Evolutionary conservation across 2,888 invertebrate species (phyloP), one percentile per base, ranked within the genome.

Genomic region (Helleia helle): DNA sequence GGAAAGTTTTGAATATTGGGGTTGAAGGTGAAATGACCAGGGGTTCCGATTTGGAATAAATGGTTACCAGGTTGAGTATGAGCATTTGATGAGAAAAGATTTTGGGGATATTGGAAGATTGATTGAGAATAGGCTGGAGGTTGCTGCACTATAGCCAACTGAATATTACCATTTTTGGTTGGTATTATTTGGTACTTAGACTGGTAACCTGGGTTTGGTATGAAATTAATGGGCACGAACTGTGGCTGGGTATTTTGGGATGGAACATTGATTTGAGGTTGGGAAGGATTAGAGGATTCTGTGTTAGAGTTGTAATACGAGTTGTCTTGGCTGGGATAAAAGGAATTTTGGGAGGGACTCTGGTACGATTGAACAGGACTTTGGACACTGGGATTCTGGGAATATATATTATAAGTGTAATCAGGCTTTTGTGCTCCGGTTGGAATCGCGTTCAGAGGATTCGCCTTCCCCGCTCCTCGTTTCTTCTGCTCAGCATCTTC

Each of bases 401-500:
- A 49, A 46, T 80, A 84, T 48, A 77, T 68, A 43, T 65, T 75
- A 52, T 81, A 85, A 0, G 74, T 72, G 42, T 77, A 76, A n/a
- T 85, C 85, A 13, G 71, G 72, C 38, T 86, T 86, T 52, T 83
- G 85, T 3, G 71, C 71, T 28, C 81, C 80, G 0, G 74, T 70
- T 1, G 80, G 70, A 5, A 86, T 75, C 1, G 80, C 54, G 47
- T 86, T 86, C 30, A 83, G 45, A 26, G 58, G 66, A 9, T 65
- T 73, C 2, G 69, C 59, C 48, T 80, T 80, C 4, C 68, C 75
- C 1, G 66, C 71, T 7, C 77, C 84, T 45, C 84, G 62, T 49
- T 86, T 86, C 60, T 81, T 85, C 50, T 73, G 75, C 34, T 85
- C 85, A 1, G 45, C 57, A 18, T 83, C 83, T 29, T 84, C 83